Conservation (phyloP, 1,140 invertebrate species). For the Nautilus pompilius region DNA sequence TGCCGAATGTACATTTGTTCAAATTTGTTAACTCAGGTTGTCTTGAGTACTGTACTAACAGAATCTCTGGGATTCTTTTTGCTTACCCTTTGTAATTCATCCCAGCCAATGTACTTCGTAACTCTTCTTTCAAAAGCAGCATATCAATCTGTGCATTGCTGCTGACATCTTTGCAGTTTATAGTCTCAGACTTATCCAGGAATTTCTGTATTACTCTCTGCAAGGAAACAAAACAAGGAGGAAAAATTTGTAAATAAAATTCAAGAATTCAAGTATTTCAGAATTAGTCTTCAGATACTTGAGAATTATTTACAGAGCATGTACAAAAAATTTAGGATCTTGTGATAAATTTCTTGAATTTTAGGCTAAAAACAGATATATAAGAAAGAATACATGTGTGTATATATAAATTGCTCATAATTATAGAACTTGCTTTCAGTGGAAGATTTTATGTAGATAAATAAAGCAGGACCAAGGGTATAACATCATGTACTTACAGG, state of each 20-base stretch:
- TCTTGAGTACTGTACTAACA: too few relatives aligned
- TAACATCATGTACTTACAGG: too few relatives aligned
- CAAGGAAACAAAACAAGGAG: not conserved
- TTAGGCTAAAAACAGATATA: not conserved
- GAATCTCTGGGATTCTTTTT: too few relatives aligned
- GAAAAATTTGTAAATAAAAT: not conserved
- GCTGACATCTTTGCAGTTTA: conserved; percentile 6
- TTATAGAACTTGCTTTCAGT: too few relatives aligned
- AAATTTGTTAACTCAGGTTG: too few relatives aligned
- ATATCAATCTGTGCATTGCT: conserved; percentile 11
- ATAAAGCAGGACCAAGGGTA: too few relatives aligned
- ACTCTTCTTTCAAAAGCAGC: conserved; percentile 14
- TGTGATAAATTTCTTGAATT: not conserved
- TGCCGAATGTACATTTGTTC: too few relatives aligned
- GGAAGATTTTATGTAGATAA: too few relatives aligned
- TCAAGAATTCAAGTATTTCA: not conserved
- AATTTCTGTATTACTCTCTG: conserved; percentile 19
- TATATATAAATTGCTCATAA: too few relatives aligned
- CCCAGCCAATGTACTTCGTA: conserved; percentile 18
- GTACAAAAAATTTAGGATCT: not conserved
- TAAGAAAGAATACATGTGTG: not conserved
- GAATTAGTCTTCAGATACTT: not conserved
- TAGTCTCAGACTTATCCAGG: conserved; percentile 14
- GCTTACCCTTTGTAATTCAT: conserved; percentile 19
- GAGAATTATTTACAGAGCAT: not conserved